phyloP scores from a whole-genome alignment of 2,888 invertebrate genomes.

The Campoplex capitator region DNA sequence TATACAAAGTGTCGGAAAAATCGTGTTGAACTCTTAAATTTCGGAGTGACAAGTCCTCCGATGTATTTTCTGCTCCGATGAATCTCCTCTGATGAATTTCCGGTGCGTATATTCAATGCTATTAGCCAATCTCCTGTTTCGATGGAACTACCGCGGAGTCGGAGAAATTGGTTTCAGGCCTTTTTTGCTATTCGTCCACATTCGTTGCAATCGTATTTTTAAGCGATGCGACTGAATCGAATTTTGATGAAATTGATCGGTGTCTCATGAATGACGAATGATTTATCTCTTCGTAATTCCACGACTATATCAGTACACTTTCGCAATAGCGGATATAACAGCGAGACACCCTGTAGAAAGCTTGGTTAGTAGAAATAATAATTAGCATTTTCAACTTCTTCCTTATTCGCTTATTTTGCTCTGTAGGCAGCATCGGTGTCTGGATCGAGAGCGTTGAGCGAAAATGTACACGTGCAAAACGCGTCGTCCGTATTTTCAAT shows the following conservation, averaged over 20 bases:
- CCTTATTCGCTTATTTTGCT: neutral
- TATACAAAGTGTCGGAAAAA: neutral
- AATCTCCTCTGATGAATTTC: no score
- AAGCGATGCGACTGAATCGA: neutral
- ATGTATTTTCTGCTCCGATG: neutral
- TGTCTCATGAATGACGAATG: neutral
- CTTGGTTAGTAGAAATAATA: neutral
- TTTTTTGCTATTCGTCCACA: neutral
- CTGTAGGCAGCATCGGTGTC: conserved; percentile 6
- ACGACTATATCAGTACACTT: neutral
- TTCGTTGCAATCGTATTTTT: neutral
- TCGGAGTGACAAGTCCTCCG: no score
- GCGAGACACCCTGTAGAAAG: neutral
- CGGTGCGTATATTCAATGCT: no score
- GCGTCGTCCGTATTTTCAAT: neutral
- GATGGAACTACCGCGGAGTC: neutral
- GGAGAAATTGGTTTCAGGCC: neutral
- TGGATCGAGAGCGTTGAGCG: conserved; percentile 2
- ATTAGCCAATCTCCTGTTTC: no score
- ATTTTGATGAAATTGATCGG: neutral
- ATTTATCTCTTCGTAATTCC: neutral
- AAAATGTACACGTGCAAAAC: conserved; percentile 52
- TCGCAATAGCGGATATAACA: neutral
- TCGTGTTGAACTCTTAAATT: neutral
- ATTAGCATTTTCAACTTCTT: neutral